Base-by-base conservation (phyloP, 2,113 vertebrate genomes). In the Canis aureus region DNA sequence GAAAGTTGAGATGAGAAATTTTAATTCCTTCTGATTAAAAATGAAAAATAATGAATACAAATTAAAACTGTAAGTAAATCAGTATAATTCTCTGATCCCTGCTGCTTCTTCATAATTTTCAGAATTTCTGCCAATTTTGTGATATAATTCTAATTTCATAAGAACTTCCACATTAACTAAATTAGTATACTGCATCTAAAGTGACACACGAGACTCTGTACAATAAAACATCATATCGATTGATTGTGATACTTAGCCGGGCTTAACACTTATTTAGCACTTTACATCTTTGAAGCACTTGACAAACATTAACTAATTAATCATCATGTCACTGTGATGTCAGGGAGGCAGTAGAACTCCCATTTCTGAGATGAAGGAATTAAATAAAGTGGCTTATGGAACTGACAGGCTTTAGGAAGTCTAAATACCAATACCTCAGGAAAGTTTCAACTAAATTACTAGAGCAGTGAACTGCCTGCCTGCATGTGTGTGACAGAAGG, bases 351-450 rank as follows among this genome's bases (percentile, higher is more conserved):
- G 89, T 95, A 92, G 95, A 93, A 97, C 89, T 95, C 85, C 86
- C 96, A 97, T 97, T 96, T 97, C 93, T 97, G 79, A 98, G 73
- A 98, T 97, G 96, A 97, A 97, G 82, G 32, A 98, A 97, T 98
- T 97, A 98, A 97, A 89, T 94, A 94, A 98, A 98, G 97, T 97
- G 93, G 85, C 19, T 93, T 89, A 79, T 80, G 89, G 88, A 93
- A 97, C 79, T 96, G 86, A 89, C 96, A 95, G 66, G 81, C 69
- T 80, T 96, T n/a, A 66, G 32, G 80, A 96, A 95, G 43, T 80
- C 84, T 93, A 93, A 94, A 69, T 86, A 93, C 64, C 60, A 89
- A 55, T 89, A 87, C 20, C 22, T 94, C 43, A 27, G 32, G 38
- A 83, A 97, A 97, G 76, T 83, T 96, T 67, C 51, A 60, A 94